Evolutionary conservation across 2,888 invertebrate species (phyloP), one percentile per base, ranked within the genome.

Genomic region (Bombyx huttoni): DNA sequence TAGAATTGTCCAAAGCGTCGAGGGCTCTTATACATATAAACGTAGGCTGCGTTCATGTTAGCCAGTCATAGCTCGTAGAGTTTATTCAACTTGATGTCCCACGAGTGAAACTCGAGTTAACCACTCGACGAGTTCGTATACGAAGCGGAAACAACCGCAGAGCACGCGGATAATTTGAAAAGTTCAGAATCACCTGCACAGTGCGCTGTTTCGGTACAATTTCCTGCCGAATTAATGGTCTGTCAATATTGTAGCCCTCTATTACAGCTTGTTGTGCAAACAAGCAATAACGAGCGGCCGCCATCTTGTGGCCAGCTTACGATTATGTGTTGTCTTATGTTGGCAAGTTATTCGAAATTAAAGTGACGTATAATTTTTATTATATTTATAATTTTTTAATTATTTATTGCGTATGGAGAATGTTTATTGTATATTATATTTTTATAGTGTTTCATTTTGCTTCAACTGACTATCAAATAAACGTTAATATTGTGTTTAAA

Each of bases 141-240:
- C 73, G 73, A 69, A 75, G 76, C 73, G 69, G 73, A 82, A 85
- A 85, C 79, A 78, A 75, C 73, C 78, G 61, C 75, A 63, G 65
- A 74, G 67, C 81, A 79, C 75, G 81, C 78, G 68, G 85, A 78
- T 87, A 85, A 88, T 88, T 87, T 85, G 84, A 85, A 87, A 87
- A 87, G 85, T 88, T 88, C 84, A 80, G 83, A 83, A 86, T 85
- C 83, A 85, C 86, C 85, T 83, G 78, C 73, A 73, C 64, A 66
- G 70, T 72, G 66, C 72, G 78, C 81, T 70, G 73, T 70, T 81
- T 81, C 86, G 83, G 86, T 85, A 81, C 86, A 84, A 84, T 88
- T 83, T 87, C 81, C 85, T 86, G 75, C 68, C 74, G 85, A 87
- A 88, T 85, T 88, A 87, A 88, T 86, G 87, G 79, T 86, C 79